These are phyloP conservation scores for Cynaeus angustus DNA, from an alignment of 2,888 invertebrate species.

Conservation along the genomic window DNA sequence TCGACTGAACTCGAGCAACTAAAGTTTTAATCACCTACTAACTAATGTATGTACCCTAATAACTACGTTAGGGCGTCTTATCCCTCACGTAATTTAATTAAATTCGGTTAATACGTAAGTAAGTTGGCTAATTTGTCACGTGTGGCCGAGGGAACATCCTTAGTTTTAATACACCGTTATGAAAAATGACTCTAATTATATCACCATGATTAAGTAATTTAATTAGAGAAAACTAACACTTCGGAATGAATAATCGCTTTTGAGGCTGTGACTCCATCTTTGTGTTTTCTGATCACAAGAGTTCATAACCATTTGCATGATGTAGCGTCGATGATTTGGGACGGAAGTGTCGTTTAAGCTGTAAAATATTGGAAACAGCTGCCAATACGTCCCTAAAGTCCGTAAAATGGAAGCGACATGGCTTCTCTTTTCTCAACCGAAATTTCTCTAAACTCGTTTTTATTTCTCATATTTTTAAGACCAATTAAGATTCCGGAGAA, in stretches of 20 bases:
- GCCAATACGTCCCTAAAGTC: slow-evolving; percentile 19
- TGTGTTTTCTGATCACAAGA: background rate
- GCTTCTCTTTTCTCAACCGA: slow-evolving; percentile 7
- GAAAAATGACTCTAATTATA: slow-evolving; percentile 35
- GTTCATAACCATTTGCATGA: slow-evolving; percentile 11
- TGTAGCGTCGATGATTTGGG: slow-evolving; percentile 19
- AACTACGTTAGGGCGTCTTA: slow-evolving; percentile 34
- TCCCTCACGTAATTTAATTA: slow-evolving; percentile 36
- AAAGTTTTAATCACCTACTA: slow-evolving; percentile 37
- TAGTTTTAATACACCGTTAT: slow-evolving; percentile 11
- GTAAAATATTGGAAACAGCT: slow-evolving; percentile 45
- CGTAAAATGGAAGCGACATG: slow-evolving; percentile 12
- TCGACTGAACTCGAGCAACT: slow-evolving; percentile 12
- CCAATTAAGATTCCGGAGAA: slow-evolving; percentile 27
- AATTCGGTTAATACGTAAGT: slow-evolving; percentile 35
- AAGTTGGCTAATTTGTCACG: slow-evolving; percentile 34
- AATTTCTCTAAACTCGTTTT: slow-evolving; percentile 7
- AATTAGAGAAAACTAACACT: slow-evolving; percentile 25
- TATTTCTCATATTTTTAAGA: slow-evolving; percentile 20
- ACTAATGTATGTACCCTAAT: slow-evolving; percentile 40
- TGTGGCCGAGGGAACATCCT: slow-evolving; percentile 17
- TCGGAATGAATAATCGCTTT: no score
- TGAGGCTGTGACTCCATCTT: no score
- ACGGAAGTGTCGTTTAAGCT: slow-evolving; percentile 34
- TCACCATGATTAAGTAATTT: slow-evolving; percentile 30